Evolutionary conservation across 2,888 invertebrate genomes (phyloP).

Genomic region (Watsonalla binaria): DNA sequence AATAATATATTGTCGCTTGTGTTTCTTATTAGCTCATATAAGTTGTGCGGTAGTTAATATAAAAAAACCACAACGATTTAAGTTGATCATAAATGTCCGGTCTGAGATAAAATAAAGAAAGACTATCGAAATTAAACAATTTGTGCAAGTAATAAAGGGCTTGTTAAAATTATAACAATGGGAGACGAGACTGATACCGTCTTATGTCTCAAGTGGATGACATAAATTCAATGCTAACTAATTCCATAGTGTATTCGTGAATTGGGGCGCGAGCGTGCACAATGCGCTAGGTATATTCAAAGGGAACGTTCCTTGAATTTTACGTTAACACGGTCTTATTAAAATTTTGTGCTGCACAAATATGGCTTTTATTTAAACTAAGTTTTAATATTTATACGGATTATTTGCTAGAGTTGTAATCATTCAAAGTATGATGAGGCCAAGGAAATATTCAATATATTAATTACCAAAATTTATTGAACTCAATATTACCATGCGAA

Average conservation of each 20-base stretch:
- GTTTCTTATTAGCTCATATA: too few species aligned
- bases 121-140: neutral
- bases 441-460: too few species aligned
- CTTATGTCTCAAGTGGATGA: slow-evolving; percentile 25
- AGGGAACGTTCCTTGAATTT: neutral
- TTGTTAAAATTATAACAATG: slow-evolving; percentile 23
- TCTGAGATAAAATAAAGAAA: too few species aligned
- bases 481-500: too few species aligned
- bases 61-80: too few species aligned
- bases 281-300: neutral
- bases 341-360: neutral
- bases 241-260: slow-evolving; percentile 37
- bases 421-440: too few species aligned
- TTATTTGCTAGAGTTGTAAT: too few species aligned
- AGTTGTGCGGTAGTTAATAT: too few species aligned
- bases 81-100: too few species aligned
- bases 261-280: slow-evolving; percentile 14
- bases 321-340: neutral
- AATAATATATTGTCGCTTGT: neutral
- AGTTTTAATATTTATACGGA: too few species aligned
- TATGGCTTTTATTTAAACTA: neutral
- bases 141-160: neutral
- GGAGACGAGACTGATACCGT: slow-evolving; percentile 20
- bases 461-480: too few species aligned
- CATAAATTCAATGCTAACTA: slow-evolving; percentile 36